Base-by-base conservation (phyloP, 2,113 vertebrate species). In the Megaceryle maxima region DNA sequence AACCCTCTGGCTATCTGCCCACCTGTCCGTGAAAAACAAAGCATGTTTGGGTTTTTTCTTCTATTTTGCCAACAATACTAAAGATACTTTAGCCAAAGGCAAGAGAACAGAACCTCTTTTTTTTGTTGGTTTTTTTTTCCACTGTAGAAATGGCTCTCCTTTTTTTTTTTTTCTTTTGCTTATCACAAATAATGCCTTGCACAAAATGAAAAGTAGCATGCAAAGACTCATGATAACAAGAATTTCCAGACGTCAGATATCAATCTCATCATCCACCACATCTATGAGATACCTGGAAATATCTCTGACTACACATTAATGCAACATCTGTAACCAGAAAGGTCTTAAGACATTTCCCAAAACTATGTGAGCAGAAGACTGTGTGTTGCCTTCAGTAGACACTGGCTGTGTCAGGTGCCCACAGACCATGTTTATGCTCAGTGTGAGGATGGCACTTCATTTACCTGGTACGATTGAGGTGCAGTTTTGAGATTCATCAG, bases 351-450 rank as follows among this genome's bases (percentile, higher is more conserved):
- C 16, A 60, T 66, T 35, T 41, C 17, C 44, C 44, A 57, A 56
- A 78, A 17, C 26, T 14, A 4, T 0, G 0, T 10, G 62, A 70
- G 28, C 29, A 53, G 6, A 29, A 43, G 6, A 8, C 39, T 22
- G 16, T 7, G 26, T 2, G 1, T 37, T 59, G n/a, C 66, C 37
- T 66, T 57, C 74, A 50, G 21, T 1, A 29, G 44, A 12, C 24
- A 67, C 44, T 48, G 51, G 14, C 16, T 55, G 21, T 25, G 17
- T 31, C 53, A 79, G 31, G 6, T 14, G 14, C 26, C 62, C 88
- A 46, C 24, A 44, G 51, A 60, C 39, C 35, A 11, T 16, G 4
- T 16, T 44, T 41, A 13, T 41, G 19, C 44, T 69, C 81, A 29
- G 39, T 53, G 51, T 53, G 26, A 28, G 28, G 51, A 28, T 28